Conservation (phyloP, 2,797 vertebrate species). For the Sebastes taczanowskii region DNA sequence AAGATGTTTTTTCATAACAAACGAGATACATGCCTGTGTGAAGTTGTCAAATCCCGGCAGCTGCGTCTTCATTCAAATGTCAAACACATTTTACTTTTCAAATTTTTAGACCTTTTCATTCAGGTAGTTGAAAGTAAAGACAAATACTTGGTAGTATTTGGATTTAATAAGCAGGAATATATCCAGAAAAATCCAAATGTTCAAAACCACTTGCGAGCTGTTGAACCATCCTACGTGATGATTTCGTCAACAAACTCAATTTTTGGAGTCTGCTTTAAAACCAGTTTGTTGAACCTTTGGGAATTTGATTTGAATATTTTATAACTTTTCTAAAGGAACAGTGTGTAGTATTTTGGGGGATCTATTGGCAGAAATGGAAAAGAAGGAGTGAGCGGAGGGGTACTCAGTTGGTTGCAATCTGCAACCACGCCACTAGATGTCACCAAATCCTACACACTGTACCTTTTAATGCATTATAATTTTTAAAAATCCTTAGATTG, state of each 20-base stretch:
- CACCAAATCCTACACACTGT: too few species aligned
- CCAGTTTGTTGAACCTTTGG: background rate
- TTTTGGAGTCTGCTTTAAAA: background rate
- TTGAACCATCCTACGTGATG: background rate
- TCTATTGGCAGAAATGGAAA: too few species aligned
- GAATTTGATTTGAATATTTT: background rate
- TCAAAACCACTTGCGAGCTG: background rate
- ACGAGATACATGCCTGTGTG: background rate
- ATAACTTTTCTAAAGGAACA: too few species aligned
- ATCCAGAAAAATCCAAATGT: background rate
- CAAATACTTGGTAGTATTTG: background rate
- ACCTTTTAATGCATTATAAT: background rate
- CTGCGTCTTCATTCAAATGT: slow-evolving; percentile 20
- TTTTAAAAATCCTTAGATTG: background rate
- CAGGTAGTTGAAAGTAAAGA: background rate
- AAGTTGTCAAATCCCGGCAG: background rate
- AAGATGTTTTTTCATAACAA: background rate
- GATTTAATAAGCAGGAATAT: background rate
- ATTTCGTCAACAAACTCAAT: background rate
- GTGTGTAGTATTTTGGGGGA: too few species aligned
- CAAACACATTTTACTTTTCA: background rate
- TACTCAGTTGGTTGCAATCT: too few species aligned
- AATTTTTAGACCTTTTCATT: background rate
- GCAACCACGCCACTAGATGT: too few species aligned
- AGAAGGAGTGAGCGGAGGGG: too few species aligned